A percentile compares a stretch with the other conserved stretches of the same genome.
These are phyloP conservation scores for Noturus placidus DNA, from an alignment of 2,113 vertebrate species.

Conservation along the genomic window DNA sequence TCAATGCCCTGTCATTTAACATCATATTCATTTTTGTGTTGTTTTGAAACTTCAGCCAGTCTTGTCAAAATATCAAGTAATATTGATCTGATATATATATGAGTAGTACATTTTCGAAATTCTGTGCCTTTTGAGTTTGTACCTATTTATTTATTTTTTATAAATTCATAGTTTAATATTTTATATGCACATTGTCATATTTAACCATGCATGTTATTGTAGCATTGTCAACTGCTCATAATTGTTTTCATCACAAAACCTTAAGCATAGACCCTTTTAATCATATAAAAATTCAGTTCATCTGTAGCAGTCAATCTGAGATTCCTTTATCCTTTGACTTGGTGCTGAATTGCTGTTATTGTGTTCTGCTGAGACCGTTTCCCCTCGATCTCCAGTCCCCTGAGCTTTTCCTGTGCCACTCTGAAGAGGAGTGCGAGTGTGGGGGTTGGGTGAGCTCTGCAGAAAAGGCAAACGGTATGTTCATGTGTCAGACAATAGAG, in stretches of 20 bases:
- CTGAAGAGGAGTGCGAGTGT: slow-evolving; percentile 8
- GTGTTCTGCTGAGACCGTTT: neutral
- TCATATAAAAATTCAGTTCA: neutral
- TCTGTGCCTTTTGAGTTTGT: neutral
- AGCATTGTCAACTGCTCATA: neutral
- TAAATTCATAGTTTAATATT: neutral
- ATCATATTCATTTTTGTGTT: neutral
- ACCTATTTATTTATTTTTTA: no score
- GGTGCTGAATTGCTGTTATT: neutral
- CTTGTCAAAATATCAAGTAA: neutral
- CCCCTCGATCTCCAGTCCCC: neutral
- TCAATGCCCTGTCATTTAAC: neutral
- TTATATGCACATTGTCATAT: neutral
- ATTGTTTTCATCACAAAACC: neutral
- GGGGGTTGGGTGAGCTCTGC: neutral
- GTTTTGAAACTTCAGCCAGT: neutral
- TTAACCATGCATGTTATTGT: neutral
- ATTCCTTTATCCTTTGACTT: neutral
- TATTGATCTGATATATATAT: neutral
- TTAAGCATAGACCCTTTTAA: neutral
- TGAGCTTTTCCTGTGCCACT: neutral
- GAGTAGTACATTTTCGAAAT: neutral
- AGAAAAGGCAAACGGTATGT: slow-evolving; percentile 22
- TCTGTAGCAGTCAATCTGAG: neutral
- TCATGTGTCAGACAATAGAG: neutral